phyloP scores from a whole-genome alignment of 2,113 vertebrate genomes.

The Xyrauchen texanus region DNA sequence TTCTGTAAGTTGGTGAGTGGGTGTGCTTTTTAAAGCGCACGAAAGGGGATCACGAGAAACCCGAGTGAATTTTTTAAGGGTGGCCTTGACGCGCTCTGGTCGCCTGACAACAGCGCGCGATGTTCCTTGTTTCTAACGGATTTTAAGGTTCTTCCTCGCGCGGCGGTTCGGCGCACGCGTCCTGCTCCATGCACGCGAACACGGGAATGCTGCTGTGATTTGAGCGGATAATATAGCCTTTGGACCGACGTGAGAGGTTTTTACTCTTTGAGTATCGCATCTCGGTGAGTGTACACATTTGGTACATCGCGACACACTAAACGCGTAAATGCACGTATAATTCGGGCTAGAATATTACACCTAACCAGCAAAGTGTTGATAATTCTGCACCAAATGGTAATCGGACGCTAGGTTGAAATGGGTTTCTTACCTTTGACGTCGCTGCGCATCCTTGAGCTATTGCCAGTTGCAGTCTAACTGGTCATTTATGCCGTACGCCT shows the following conservation, averaged over 20 bases:
- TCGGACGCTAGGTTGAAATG: constrained; percentile 46
- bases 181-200: background rate
- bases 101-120: background rate
- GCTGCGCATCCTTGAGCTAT: constrained; percentile 53
- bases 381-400: background rate
- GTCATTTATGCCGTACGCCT: constrained; percentile 59
- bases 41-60: constrained; percentile 24
- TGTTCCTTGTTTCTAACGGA: constrained; percentile 26
- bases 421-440: constrained; percentile 51
- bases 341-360: background rate
- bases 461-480: constrained; percentile 55
- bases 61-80: constrained; percentile 3
- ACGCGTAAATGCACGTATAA: background rate
- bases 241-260: constrained; percentile 22
- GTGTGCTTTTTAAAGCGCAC: constrained; percentile 33
- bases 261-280: constrained; percentile 7
- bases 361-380: background rate
- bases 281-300: constrained; percentile 63
- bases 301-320: background rate
- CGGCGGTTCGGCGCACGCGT: too few relatives aligned
- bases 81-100: constrained; percentile 33
- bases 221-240: constrained; percentile 49
- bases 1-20: constrained; percentile 43
- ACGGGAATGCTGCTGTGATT: constrained; percentile 18
- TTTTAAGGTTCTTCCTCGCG: constrained; percentile 32